Percentiles rank a stretch among this genome's conserved stretches.
phyloP scores from a whole-genome alignment of 1,140 invertebrate species.

The Tyrophagus putrescentiae region DNA sequence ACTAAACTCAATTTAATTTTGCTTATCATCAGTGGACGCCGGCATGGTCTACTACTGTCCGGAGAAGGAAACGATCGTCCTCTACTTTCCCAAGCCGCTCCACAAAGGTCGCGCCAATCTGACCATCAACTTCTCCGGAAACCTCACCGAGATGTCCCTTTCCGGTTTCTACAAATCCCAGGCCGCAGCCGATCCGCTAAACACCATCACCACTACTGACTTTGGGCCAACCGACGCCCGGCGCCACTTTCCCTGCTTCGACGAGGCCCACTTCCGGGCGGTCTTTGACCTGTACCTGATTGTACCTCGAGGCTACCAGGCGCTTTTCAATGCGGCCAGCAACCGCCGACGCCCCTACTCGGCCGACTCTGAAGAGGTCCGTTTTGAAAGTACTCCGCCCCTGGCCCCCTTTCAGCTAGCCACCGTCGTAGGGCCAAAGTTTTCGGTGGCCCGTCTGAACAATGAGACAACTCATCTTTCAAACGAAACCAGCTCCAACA shows the following conservation, averaged over 20 bases:
- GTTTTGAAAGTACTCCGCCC: constrained; percentile 69
- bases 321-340: constrained; percentile 79
- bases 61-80: constrained; percentile 4
- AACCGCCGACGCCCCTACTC: constrained; percentile 19
- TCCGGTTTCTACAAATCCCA: not conserved
- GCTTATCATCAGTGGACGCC: not conserved
- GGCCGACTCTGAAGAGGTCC: constrained; percentile 42
- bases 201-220: not conserved
- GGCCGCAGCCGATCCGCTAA: not conserved
- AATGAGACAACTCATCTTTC: constrained; percentile 28
- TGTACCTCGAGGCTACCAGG: constrained; percentile 51
- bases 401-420: constrained; percentile 95
- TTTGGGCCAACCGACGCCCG: constrained; percentile 61
- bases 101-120: constrained; percentile 9
- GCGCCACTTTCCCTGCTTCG: constrained; percentile 90
- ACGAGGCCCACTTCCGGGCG: constrained; percentile 85
- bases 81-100: constrained; percentile 7
- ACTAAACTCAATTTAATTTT: constrained; percentile 5
- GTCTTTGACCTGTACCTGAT: constrained; percentile 78
- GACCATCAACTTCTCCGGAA: constrained; percentile 9
- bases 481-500: not conserved
- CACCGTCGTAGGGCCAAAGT: constrained; percentile 80
- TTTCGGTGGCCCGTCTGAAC: constrained; percentile 66
- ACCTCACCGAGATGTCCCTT: constrained; percentile 1
- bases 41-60: constrained; percentile 3